Percentiles rank a stretch among this genome's conserved stretches.
phyloP scores from a whole-genome alignment of 1,140 invertebrate species.

The Battus philenor region DNA sequence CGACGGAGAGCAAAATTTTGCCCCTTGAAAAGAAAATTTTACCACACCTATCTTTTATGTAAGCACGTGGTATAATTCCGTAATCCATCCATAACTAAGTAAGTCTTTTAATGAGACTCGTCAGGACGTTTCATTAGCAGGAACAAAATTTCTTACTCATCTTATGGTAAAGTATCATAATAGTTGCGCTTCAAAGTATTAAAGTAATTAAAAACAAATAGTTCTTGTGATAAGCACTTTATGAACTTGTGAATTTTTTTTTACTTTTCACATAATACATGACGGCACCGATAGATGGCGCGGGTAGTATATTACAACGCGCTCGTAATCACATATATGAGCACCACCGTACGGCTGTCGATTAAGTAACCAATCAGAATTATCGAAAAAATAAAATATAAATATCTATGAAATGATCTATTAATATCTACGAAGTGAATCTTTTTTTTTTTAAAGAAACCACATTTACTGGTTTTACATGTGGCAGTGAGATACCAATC shows the following conservation, averaged over 20 bases:
- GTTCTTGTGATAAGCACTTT: not conserved
- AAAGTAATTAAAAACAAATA: not conserved
- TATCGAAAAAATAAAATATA: no score
- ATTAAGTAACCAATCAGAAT: no score
- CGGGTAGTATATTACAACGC: no score
- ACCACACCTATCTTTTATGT: slow-evolving; percentile 2
- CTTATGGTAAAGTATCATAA: not conserved
- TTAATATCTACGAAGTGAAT: no score
- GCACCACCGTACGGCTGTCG: no score
- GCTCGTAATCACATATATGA: no score
- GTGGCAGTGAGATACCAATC: no score
- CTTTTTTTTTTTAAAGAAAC: no score
- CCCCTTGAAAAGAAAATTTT: not conserved
- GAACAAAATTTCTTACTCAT: not conserved
- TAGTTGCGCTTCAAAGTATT: not conserved
- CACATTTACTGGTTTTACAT: no score
- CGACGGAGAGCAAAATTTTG: not conserved
- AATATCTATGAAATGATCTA: no score
- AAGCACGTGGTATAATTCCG: not conserved
- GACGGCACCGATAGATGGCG: no score
- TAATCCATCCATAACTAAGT: not conserved
- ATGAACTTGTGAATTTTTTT: not conserved
- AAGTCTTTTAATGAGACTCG: not conserved
- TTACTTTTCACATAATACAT: not conserved
- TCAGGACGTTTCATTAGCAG: not conserved